Base-by-base conservation (phyloP, 2,888 invertebrate genomes). In the Steinernema scapterisci region DNA sequence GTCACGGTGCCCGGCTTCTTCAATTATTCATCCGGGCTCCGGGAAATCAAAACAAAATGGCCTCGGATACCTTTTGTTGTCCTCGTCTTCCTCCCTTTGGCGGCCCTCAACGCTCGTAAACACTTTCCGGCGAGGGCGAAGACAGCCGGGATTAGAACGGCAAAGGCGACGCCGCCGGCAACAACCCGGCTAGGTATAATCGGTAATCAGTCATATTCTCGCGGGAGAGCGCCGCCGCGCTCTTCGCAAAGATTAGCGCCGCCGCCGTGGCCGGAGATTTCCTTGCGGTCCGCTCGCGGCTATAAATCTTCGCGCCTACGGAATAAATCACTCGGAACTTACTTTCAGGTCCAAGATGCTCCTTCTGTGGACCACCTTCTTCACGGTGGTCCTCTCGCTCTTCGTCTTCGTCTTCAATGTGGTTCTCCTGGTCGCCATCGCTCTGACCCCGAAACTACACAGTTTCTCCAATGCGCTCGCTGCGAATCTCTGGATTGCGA, bases 401-500 rank as follows among this genome's bases (percentile, higher is more conserved):
- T 48, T 73, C 63, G 71, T 77, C 27, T 78, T 77, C 46, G 72
- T 52, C 27, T 73, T 77, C 63, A 77, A 77, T 21, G 46, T 77
- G n/a, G 21, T 78, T 0, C 25, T 77, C 13, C 63, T 77, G 38
- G 23, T 78, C 13, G 77, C 77, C 31, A 78, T 73, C 9, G 78
- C 77, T 19, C 44, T 54, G 9, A 73, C 70, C 23, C 73, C 70
- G 31, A 74, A 70, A 7, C 73, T 77, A 3, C 77, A 77, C 38
- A 70, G 70, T 45, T 51, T 77, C 16, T 73, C 77, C 31, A 77
- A 78, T 25, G 70, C 70, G 5, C 71, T 77, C 25, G 70, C 70
- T 21, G 51, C 73, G 51, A 77, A 77, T 31, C 27, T 77, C 38
- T 77, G 77, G 77, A 19, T 77, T 3, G 77, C 77, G 23, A 77